Evolutionary conservation across 1,140 invertebrate species (phyloP), one percentile per base, ranked within the genome.

Genomic region (Subanguina moxae): DNA sequence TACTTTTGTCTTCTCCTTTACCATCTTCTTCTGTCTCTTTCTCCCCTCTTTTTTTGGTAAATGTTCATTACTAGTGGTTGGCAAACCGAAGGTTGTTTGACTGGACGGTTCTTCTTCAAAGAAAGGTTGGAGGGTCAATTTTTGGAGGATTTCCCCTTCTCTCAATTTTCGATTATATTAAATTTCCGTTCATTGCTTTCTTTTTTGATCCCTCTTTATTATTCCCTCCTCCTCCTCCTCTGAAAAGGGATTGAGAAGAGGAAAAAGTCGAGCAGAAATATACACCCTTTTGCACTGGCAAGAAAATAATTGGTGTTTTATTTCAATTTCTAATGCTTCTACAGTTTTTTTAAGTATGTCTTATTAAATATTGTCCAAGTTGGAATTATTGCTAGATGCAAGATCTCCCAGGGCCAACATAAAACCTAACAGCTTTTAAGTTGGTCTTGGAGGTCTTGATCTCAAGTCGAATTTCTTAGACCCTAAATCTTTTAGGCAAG

Each of bases 161-260:
- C 17, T 52, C 48, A 25, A 19, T 52, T 25, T 52, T 1, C 3
- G n/a, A 21, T 52, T 52, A 52, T 52, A 52, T 52, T 52, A 52
- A 52, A 52, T 52, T 52, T 52, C 48, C 48, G 48, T 52, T 52
- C 43, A 45, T 45, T 45, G 43, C 43, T n/a, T 45, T n/a, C n/a
- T 52, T 52, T 52, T 52, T 25, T 52, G n/a, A 19, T 52, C 48
- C 48, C 8, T 5, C 48, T 52, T 52, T 52, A 52, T 52, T 52
- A 52, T 52, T 52, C 17, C 23, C 48, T 25, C 3, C 48, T 25
- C 23, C 8, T 52, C 17, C 48, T 19, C n/a, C 48, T 19, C n/a
- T 8, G 3, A 15, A 1, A 52, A 25, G 23, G 17, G 48, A 45
- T 13, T 45, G n/a, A 11, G 43, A 11, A 11, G 43, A 45, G n/a